A percentile compares a stretch with the other conserved stretches of the same genome.
These are phyloP conservation scores for Drosophila ironensis DNA, from an alignment of 1,140 invertebrate species.

Conservation along the genomic window DNA sequence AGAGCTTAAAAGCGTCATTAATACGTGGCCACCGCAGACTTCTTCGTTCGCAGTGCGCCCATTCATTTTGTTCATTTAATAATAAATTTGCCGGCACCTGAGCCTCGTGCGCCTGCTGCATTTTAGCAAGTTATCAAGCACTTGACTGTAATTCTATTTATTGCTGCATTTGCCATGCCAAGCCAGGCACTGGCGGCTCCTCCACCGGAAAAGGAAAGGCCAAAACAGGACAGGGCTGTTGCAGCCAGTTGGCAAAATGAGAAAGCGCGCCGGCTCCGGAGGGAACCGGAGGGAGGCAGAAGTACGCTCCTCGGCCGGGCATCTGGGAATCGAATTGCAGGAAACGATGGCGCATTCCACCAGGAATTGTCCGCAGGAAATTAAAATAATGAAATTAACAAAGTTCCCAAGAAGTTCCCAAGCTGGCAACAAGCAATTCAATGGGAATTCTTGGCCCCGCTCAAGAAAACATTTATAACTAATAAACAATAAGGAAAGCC, in stretches of 20 bases:
- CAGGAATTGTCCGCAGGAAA: constrained; percentile 12
- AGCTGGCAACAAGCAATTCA: neutral
- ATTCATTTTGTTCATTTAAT: constrained; percentile 51
- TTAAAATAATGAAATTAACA: constrained; percentile 31
- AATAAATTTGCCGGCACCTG: constrained; percentile 60
- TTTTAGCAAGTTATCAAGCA: constrained; percentile 72
- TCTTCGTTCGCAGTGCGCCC: neutral
- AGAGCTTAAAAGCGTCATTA: constrained; percentile 39
- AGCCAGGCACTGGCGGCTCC: no score
- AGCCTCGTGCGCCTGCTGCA: constrained; percentile 26
- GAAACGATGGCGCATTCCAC: constrained; percentile 3
- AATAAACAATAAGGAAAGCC: no score
- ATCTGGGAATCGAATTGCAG: constrained; percentile 31
- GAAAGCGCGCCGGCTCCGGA: constrained; percentile 5
- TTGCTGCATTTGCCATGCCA: constrained; percentile 64
- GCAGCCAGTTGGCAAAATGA: constrained; percentile 5
- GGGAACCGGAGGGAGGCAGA: constrained; percentile 16
- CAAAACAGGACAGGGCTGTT: constrained; percentile 22
- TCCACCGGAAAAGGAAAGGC: constrained; percentile 22
- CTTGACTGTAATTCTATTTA: constrained; percentile 79
- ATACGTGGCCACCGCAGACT: constrained; percentile 33
- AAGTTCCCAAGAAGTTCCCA: neutral
- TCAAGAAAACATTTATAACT: neutral
- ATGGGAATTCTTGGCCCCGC: neutral
- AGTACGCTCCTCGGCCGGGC: constrained; percentile 17